Percentiles rank a stretch among this genome's conserved stretches.
Evolutionary conservation across 2,113 vertebrate species (phyloP).

Genomic region (Capreolus pygargus): DNA sequence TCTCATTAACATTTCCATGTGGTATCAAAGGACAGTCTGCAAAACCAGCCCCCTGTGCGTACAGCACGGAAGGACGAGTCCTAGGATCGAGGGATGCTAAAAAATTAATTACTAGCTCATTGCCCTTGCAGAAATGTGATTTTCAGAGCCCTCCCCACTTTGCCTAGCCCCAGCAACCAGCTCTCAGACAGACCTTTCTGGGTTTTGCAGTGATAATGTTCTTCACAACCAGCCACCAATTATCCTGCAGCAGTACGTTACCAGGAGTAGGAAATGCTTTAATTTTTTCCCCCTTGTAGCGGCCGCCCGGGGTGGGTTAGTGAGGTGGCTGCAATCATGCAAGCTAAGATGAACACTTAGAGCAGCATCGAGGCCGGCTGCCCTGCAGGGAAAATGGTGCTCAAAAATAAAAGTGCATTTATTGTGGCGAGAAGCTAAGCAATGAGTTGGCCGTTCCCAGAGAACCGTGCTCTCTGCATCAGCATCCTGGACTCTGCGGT

Average conservation of each 20-base stretch:
- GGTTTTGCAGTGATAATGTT: conserved; percentile 51
- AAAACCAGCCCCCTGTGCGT: conserved; percentile 25
- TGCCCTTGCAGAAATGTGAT: conserved; percentile 40
- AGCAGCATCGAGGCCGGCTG: conserved; percentile 44
- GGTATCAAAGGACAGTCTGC: conserved; percentile 83
- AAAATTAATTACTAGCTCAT: conserved; percentile 58
- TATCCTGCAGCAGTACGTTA: conserved; percentile 75
- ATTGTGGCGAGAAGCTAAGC: conserved; percentile 47
- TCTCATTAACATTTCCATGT: conserved; percentile 93
- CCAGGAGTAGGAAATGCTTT: conserved; percentile 75
- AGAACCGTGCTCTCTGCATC: neutral
- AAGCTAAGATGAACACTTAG: conserved; percentile 72
- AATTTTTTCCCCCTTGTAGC: conserved; percentile 67
- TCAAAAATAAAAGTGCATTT: conserved; percentile 63
- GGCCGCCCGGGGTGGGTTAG: conserved; percentile 76
- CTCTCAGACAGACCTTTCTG: neutral
- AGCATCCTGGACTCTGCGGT: neutral
- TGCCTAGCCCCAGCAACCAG: neutral
- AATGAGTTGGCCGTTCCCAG: neutral
- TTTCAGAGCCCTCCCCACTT: neutral
- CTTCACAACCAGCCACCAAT: conserved; percentile 70
- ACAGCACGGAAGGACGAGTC: conserved; percentile 64
- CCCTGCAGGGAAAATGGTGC: conserved; percentile 56
- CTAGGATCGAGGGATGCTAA: conserved; percentile 17
- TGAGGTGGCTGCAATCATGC: conserved; percentile 68